A percentile compares a stretch with the other conserved stretches of the same genome.
phyloP scores from a whole-genome alignment of 2,797 vertebrate genomes.

The Eulemur rubriventer region DNA sequence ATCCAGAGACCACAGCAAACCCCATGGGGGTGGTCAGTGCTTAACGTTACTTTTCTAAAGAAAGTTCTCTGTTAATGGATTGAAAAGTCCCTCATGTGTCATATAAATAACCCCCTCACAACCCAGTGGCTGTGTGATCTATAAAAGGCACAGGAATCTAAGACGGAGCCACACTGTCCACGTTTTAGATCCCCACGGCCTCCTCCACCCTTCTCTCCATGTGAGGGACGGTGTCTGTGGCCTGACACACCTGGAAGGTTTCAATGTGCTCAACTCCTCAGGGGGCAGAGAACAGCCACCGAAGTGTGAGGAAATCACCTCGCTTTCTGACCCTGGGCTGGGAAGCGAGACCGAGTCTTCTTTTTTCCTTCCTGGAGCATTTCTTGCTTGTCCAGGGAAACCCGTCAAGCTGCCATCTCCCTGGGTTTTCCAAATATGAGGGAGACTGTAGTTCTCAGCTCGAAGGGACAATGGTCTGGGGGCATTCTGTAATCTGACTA shows the following conservation, averaged over 20 bases:
- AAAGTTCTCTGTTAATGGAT: not conserved
- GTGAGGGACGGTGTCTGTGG: not conserved
- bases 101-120: not conserved
- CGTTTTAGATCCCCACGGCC: not conserved
- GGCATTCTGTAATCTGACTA: not conserved
- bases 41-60: not conserved
- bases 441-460: not conserved
- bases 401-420: not conserved
- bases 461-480: not conserved
- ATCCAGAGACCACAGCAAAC: not conserved
- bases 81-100: not conserved
- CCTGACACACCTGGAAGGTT: not conserved
- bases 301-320: fast-evolving
- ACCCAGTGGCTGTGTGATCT: not conserved
- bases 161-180: fast-evolving
- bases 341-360: not conserved
- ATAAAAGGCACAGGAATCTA: fast-evolving
- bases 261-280: not conserved
- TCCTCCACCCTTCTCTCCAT: not conserved
- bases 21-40: not conserved
- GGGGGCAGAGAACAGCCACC: not conserved
- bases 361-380: not conserved
- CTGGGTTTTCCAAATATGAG: not conserved
- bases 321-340: not conserved
- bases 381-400: not conserved